Evolutionary conservation across 2,888 invertebrate species (phyloP), one percentile per base, ranked within the genome.

Genomic region (Pheosia tremula): DNA sequence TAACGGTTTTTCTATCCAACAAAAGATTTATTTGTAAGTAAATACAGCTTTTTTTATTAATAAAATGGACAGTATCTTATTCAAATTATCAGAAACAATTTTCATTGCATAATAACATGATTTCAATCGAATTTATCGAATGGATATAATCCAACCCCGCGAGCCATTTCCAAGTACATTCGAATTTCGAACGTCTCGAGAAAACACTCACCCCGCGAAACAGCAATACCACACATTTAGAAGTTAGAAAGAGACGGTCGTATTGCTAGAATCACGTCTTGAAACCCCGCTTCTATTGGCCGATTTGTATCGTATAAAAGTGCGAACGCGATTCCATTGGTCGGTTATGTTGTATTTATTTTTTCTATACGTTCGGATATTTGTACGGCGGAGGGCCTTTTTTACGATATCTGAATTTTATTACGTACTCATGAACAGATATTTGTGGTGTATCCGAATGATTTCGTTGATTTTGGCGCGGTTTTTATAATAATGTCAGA

Each of bases 221-320:
- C 68, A 68, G 68, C 69, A 69, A 61, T 72, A 73, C 41, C 64
- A 49, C 60, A 72, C 62, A 50, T 57, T 56, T 62, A 36, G 45
- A 64, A 66, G 87, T 69, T 71, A 77, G 87, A 89, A 75, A 78
- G 87, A 79, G 89, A 87, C 72, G 73, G 76, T 70, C 63, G 74
- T 78, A 83, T 65, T 63, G 69, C 63, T 75, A 69, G 72, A 75
- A 78, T 77, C 79, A 72, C 87, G 83, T 88, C 88, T 88, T 81
- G 75, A 77, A 80, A 70, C 71, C 66, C 59, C 69, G 55, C 64
- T 77, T 80, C 82, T 78, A 83, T 84, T 84, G 82, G 83, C 59
- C 75, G 79, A 80, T 82, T 77, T 84, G 83, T 82, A 80, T 84
- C 82, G 82, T 78, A 78, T 81, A 79, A 79, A 80, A 79, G 69